Evolutionary conservation across 92 coral and sea anemone species (phyloP), one percentile per base, ranked within the genome.

Genomic region (Porites divaricata): DNA sequence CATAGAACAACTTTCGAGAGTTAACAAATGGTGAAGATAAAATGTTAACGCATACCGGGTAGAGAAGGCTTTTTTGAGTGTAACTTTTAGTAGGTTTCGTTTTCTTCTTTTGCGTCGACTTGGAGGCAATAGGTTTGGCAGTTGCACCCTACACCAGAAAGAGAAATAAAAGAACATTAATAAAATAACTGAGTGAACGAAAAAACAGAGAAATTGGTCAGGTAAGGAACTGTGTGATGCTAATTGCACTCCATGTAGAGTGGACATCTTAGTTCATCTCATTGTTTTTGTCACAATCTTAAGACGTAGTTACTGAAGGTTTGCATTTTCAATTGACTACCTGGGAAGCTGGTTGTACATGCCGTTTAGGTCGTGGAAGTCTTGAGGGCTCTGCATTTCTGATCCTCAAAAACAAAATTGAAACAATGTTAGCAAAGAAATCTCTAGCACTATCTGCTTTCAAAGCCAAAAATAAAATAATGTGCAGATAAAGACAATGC

Each of bases 311-410:
- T 35, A 35, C 45, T 35, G 45, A 35, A 5, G 3, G 45, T 35
- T 35, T 35, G 45, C 45, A 2, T 35, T 35, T 4, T 35, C 45
- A 35, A 35, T 4, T 17, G 6, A 17, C 26, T 80, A 80, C 85
- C 57, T 80, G 67, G n/a, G 6, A 35, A 7, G 58, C 45, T 11
- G 11, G 83, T 3, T 17, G 72, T 25, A 28, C 26, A n/a, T 82
- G 72, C 11, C 51, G 79, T 72, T 72, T 62, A 15, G 86, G 86
- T 49, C 79, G 62, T 23, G 86, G 86, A 72, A 82, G 86, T 73
- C 72, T 72, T 1, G 86, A 82, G 0, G 86, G 72, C 72, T 61
- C 79, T 15, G 41, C 24, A 63, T 49, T 72, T 72, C 73, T 72
- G 23, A 4, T 25, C 52, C 79, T 72, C 58, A 51, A 63, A 73